Base-by-base conservation (phyloP, 2,888 invertebrate species). In the Gnatocerus cornutus region DNA sequence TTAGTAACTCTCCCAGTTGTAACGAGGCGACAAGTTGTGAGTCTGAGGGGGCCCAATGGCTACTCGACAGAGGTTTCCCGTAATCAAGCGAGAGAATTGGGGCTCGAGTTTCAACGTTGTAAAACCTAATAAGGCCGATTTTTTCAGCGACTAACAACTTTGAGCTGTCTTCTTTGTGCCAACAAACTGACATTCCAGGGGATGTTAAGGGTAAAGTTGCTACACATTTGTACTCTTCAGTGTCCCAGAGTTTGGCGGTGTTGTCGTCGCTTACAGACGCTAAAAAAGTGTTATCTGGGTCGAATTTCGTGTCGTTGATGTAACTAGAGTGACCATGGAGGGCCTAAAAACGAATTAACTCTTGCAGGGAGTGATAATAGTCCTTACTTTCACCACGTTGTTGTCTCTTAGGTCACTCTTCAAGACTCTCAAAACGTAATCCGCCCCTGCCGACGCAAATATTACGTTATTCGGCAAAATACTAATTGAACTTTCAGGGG, bases 221-320 rank as follows among this genome's bases (percentile, higher is more conserved):
- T 16, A 88, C 82, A 75, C 87, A 87, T 73, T 87, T 86, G 68
- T 85, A 86, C 29, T 87, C 86, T 6, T 86, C 85, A 3, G 86
- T 81, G 29, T 84, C 83, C 93, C 93, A 93, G 27, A 94, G 84
- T 77, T 89, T 88, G 77, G 92, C 92, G 0, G 91, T 90, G 73
- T 90, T 89, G 82, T 94, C 93, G 84, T 94, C 93, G 74, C 93
- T 90, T 0, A 90, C 90, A n/a, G 92, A 92, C 10, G 91, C 93
- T 58, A 94, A 81, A 74, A 88, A 87, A 65, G 88, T 88, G 21
- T 92, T 92, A 65, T 90, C 90, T 9, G 90, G 88, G 77, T 93
- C 92, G 86, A 90, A 93, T 7, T 89, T 86, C 13, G 93, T 81
- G 71, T 89, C 88, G 82, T 93, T 93, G 9, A 93, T 86, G 79